Conservation (phyloP, 1,140 invertebrate species). For the Polypedilum pembai region DNA sequence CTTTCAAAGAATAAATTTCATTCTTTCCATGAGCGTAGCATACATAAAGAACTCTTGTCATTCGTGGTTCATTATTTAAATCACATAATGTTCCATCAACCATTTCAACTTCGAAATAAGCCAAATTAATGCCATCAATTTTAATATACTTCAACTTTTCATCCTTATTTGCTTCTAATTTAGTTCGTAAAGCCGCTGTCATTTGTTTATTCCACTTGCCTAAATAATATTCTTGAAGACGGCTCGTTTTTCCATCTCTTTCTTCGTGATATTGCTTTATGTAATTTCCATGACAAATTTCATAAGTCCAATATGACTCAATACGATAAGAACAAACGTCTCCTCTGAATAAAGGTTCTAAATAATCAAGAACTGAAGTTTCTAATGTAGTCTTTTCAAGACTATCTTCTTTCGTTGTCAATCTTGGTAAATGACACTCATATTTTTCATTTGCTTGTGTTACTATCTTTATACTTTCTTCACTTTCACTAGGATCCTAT, state of each 20-base stretch:
- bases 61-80: slow-evolving; percentile 71
- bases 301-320: slow-evolving; percentile 96
- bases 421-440: slow-evolving; percentile 65
- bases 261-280: slow-evolving; percentile 94
- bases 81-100: slow-evolving; percentile 84
- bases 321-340: slow-evolving; percentile 75
- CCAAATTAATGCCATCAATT: slow-evolving; percentile 77
- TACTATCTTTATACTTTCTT: slow-evolving; percentile 47
- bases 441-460: slow-evolving; percentile 63
- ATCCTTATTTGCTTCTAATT: slow-evolving; percentile 45
- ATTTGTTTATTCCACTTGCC: slow-evolving; percentile 63
- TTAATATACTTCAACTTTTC: slow-evolving; percentile 55
- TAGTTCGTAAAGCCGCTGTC: slow-evolving; percentile 47
- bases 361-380: slow-evolving; percentile 61
- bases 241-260: slow-evolving; percentile 56
- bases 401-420: slow-evolving; percentile 50
- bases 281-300: slow-evolving; percentile 87
- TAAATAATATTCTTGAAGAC: slow-evolving; percentile 73
- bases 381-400: slow-evolving; percentile 35
- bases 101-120: slow-evolving; percentile 74
- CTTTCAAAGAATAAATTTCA: slow-evolving; percentile 87
- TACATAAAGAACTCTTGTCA: slow-evolving; percentile 73
- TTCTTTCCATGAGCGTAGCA: slow-evolving; percentile 80
- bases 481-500: slow-evolving; percentile 46
- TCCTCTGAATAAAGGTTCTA: slow-evolving; percentile 67